Evolutionary conservation across 2,113 vertebrate species (phyloP), one percentile per base, ranked within the genome.

Genomic region (Spea multiplicata): DNA sequence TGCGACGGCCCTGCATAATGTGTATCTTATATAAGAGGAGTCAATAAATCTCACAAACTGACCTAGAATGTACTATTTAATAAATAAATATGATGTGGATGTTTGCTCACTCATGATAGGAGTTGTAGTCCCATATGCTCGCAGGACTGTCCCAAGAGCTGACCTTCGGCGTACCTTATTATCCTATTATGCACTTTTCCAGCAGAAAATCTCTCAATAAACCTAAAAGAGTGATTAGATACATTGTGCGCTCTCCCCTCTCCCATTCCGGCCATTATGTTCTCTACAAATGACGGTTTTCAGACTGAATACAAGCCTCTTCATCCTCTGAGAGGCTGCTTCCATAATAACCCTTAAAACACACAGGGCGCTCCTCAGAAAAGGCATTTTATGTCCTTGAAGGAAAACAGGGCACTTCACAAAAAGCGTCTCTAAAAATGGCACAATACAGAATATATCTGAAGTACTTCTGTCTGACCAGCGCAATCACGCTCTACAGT

Each of bases 301-400:
- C 45, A 49, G 49, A 70, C 45, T 16, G 47, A 16, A 61, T 62
- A 8, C 2, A 8, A 70, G 55, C 16, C n/a, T 77, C 3, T 77
- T 62, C 57, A 30, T 46, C 44, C 71, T 49, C 16, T 6, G 8
- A 49, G 49, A 72, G 12, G 50, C 5, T 14, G 8, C 71, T 45
- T 49, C 9, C 4, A 30, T 12, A 66, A 49, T 48, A 59, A 44
- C 65, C 49, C 52, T 57, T 61, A 44, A 13, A 47, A 16, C 12
- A 45, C 30, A 59, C 30, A 59, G 49, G 9, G 6, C 14, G 47
- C 45, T n/a, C 44, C 7, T 4, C 45, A 57, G n/a, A 80, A 80
- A 64, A 49, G 46, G 52, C 50, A 17, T 74, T 80, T 61, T 74
- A 80, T 68, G 78, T 52, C 46, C 78, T 80, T 74, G 50, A 74